A percentile compares a stretch with the other conserved stretches of the same genome.
phyloP scores from a whole-genome alignment of 2,888 invertebrate genomes.

The Alloplasta piceator region DNA sequence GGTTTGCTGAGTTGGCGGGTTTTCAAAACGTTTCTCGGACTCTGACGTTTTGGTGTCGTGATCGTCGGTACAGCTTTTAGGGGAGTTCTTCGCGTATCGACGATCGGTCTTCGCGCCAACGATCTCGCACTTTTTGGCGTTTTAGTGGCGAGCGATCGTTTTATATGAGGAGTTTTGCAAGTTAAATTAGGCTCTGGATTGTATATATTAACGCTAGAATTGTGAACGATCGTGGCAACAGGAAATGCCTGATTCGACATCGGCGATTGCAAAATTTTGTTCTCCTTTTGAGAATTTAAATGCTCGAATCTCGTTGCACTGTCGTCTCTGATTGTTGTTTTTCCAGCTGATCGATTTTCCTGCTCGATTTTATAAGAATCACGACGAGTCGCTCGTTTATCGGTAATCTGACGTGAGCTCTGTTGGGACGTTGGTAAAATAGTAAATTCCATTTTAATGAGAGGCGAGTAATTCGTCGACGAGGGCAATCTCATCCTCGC shows the following conservation, averaged over 20 bases:
- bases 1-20: conserved; percentile 73
- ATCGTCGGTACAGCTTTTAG: conserved; percentile 83
- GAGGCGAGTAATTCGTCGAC: conserved; percentile 64
- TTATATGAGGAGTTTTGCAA: conserved; percentile 85
- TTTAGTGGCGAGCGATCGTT: conserved; percentile 85
- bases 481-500: conserved; percentile 61
- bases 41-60: conserved; percentile 78
- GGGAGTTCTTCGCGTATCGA: conserved; percentile 86
- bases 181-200: conserved; percentile 73
- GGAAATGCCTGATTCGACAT: conserved; percentile 51
- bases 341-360: conserved; percentile 42
- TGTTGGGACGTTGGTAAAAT: conserved; percentile 56
- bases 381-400: conserved; percentile 62
- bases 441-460: conserved; percentile 71
- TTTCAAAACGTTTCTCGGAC: conserved; percentile 77
- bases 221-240: conserved; percentile 58
- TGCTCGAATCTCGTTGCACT: conserved; percentile 34
- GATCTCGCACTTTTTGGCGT: conserved; percentile 85
- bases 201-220: conserved; percentile 68
- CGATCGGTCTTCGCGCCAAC: conserved; percentile 83
- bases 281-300: conserved; percentile 51
- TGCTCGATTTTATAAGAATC: conserved; percentile 58
- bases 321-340: conserved; percentile 12
- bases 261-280: conserved; percentile 53
- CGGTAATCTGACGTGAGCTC: conserved; percentile 47